These are phyloP conservation scores for Lethenteron camtschaticum DNA, from an alignment of 2,113 vertebrate genomes.

Conservation along the genomic window DNA sequence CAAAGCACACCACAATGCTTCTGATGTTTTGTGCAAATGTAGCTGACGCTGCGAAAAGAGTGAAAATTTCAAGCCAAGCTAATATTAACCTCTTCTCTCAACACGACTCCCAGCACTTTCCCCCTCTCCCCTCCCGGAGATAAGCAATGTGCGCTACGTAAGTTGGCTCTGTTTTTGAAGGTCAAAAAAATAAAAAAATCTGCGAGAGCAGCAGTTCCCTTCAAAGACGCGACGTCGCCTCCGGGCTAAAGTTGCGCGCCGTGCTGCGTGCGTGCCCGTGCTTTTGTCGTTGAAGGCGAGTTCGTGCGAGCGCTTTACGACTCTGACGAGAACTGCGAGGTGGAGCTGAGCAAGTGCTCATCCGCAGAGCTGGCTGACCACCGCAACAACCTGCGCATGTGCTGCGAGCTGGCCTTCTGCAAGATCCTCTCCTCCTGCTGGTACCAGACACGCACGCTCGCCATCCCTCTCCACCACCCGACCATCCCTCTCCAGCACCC, in stretches of 20 bases:
- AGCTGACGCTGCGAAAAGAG: no score
- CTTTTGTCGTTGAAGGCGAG: slow-evolving; percentile 32
- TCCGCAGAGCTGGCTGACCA: slow-evolving; percentile 46
- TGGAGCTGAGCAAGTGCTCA: slow-evolving; percentile 57
- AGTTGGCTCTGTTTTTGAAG: no score
- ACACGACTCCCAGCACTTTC: no score
- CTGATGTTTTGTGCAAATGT: not conserved
- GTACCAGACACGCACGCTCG: slow-evolving; percentile 22
- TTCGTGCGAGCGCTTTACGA: slow-evolving; percentile 90
- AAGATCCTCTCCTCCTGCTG: slow-evolving; percentile 97
- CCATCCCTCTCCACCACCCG: rapidly evolving
- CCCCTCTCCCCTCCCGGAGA: no score
- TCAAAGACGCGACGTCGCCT: no score
- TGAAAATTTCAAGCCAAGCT: no score
- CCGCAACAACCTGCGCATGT: slow-evolving; percentile 93
- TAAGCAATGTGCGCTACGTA: no score
- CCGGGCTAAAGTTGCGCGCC: no score
- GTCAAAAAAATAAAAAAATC: no score
- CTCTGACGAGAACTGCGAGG: slow-evolving; percentile 90
- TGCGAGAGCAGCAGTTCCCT: no score
- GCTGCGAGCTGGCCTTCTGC: slow-evolving; percentile 87
- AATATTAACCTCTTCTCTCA: no score
- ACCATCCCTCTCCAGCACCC: rapidly evolving
- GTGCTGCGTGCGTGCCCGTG: not conserved
- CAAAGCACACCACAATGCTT: not conserved